Percentiles rank a stretch among this genome's conserved stretches.
phyloP scores from a whole-genome alignment of 2,113 vertebrate genomes.

The Dermatemys mawii region DNA sequence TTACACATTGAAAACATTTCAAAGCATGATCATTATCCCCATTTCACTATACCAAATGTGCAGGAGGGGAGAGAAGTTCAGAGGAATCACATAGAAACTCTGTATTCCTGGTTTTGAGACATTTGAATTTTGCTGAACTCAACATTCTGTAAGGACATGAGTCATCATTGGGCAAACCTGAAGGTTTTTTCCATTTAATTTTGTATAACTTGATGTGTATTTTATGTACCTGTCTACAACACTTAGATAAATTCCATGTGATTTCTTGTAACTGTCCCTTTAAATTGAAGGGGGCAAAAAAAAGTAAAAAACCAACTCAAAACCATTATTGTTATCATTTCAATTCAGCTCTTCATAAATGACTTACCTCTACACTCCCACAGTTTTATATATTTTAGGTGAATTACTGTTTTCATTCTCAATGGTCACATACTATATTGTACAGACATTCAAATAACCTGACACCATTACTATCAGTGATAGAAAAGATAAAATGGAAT shows the following conservation, averaged over 20 bases:
- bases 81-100: too few species aligned
- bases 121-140: neutral
- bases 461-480: conserved; percentile 1
- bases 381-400: neutral
- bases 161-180: neutral
- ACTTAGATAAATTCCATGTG: neutral
- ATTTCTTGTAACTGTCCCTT: neutral
- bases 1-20: too few species aligned
- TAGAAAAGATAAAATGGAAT: neutral
- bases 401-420: neutral
- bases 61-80: too few species aligned
- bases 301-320: neutral
- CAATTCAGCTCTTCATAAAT: neutral
- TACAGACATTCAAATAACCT: neutral
- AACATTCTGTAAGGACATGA: neutral
- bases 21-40: too few species aligned
- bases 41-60: too few species aligned
- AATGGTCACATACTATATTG: neutral
- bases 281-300: neutral
- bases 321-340: neutral
- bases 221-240: conserved; percentile 1
- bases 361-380: neutral
- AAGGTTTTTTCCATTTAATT: neutral
- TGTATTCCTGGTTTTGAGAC: neutral
- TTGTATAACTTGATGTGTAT: neutral